These are phyloP conservation scores for Taxidea taxus DNA, from an alignment of 2,113 vertebrate species.

Conservation along the genomic window DNA sequence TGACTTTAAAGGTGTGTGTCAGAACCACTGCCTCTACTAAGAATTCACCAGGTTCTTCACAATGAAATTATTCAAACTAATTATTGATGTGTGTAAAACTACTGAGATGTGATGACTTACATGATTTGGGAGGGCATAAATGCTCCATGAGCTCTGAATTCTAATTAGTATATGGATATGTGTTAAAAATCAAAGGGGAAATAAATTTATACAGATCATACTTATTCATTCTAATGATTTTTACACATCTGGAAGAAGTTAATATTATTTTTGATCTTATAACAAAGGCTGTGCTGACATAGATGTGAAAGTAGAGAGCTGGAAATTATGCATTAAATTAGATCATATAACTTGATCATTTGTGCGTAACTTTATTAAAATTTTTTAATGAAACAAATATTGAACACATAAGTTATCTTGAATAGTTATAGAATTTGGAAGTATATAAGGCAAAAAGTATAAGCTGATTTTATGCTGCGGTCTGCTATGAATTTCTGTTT, in stretches of 20 bases:
- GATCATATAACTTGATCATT: neutral
- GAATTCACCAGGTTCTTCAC: neutral
- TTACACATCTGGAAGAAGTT: neutral
- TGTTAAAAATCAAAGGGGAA: slow-evolving; percentile 28
- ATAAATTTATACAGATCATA: neutral
- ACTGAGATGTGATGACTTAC: neutral
- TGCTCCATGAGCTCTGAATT: neutral
- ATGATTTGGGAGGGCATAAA: neutral
- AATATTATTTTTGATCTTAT: neutral
- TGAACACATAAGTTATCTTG: neutral
- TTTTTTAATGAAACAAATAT: neutral
- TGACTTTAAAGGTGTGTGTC: neutral
- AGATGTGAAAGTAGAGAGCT: neutral
- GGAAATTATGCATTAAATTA: neutral
- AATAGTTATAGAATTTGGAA: slow-evolving; percentile 2
- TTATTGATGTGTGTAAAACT: slow-evolving; percentile 3
- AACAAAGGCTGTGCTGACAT: neutral
- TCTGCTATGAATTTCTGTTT: neutral
- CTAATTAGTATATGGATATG: neutral
- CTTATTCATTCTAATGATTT: neutral
- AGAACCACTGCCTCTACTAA: neutral
- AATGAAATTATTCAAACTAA: slow-evolving; percentile 29
- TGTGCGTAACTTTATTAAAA: neutral
- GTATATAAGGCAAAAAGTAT: neutral
- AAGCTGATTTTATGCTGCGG: neutral